A percentile compares a stretch with the other conserved stretches of the same genome.
Conservation (phyloP, 2,797 vertebrate species). For the Poecilia gillii region DNA sequence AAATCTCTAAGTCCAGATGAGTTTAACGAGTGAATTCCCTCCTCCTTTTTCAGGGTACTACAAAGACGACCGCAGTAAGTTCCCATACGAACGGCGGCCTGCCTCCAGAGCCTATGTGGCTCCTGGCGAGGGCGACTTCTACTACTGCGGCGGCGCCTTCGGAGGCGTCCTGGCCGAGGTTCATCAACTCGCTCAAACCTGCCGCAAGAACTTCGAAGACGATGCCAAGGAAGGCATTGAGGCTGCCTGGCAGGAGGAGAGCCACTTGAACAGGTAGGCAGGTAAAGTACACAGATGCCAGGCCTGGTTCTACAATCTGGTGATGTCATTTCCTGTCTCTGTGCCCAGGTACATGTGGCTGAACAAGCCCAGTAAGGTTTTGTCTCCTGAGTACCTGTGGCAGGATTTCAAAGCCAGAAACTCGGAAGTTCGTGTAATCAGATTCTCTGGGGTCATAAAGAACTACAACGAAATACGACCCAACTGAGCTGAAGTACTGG, state of each 20-base stretch:
- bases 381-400: slow-evolving; percentile 85
- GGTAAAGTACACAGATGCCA: background rate
- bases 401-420: slow-evolving; percentile 68
- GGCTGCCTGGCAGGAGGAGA: slow-evolving; percentile 85
- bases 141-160: slow-evolving; percentile 77
- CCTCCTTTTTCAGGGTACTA: slow-evolving; percentile 68
- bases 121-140: slow-evolving; percentile 79
- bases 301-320: background rate
- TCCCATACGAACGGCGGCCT: slow-evolving; percentile 79
- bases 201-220: slow-evolving; percentile 67
- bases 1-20: background rate
- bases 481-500: slow-evolving; percentile 14
- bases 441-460: slow-evolving; percentile 76
- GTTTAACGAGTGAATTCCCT: background rate
- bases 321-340: slow-evolving; percentile 14
- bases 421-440: slow-evolving; percentile 64
- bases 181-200: slow-evolving; percentile 67
- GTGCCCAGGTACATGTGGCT: slow-evolving; percentile 72
- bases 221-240: slow-evolving; percentile 76
- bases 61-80: slow-evolving; percentile 13
- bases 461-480: slow-evolving; percentile 62
- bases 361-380: slow-evolving; percentile 81
- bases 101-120: slow-evolving; percentile 76
- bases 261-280: slow-evolving; percentile 80
- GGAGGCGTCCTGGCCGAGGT: slow-evolving; percentile 72